A percentile compares a stretch with the other conserved stretches of the same genome.
Evolutionary conservation across 2,113 vertebrate genomes (phyloP).

Genomic region (Stegostoma tigrinum): DNA sequence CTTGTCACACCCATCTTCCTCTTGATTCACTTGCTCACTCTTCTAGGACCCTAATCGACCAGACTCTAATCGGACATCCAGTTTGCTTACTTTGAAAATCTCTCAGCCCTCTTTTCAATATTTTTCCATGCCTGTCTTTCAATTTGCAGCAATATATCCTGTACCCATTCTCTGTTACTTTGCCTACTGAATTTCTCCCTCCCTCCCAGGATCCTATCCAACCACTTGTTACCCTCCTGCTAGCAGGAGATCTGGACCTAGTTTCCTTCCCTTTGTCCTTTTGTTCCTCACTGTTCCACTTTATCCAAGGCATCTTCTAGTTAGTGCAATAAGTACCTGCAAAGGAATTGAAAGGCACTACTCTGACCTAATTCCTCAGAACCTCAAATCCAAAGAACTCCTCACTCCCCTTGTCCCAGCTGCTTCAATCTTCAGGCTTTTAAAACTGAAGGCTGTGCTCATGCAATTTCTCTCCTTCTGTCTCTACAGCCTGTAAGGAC

Average conservation of each 20-base stretch:
- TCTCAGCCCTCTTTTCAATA: background rate
- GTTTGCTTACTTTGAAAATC: background rate
- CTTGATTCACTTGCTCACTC: background rate
- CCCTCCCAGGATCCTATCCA: background rate
- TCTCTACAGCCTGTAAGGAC: background rate
- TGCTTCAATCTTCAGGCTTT: background rate
- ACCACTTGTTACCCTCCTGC: background rate
- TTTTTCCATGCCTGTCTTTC: background rate
- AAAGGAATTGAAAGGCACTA: background rate
- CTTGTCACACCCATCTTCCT: background rate
- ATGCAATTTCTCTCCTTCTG: background rate
- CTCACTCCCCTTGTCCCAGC: background rate
- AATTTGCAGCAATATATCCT: background rate
- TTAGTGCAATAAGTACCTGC: background rate
- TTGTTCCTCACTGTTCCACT: background rate
- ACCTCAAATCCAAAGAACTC: background rate
- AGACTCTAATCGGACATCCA: too few relatives aligned
- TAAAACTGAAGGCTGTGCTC: background rate
- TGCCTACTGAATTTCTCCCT: background rate
- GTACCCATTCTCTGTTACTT: background rate
- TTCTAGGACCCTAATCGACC: background rate
- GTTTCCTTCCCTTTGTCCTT: background rate
- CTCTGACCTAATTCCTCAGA: background rate
- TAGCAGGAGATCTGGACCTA: background rate
- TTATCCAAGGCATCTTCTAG: background rate